phyloP scores from a whole-genome alignment of 1,140 invertebrate species.

The Aplysia californica region DNA sequence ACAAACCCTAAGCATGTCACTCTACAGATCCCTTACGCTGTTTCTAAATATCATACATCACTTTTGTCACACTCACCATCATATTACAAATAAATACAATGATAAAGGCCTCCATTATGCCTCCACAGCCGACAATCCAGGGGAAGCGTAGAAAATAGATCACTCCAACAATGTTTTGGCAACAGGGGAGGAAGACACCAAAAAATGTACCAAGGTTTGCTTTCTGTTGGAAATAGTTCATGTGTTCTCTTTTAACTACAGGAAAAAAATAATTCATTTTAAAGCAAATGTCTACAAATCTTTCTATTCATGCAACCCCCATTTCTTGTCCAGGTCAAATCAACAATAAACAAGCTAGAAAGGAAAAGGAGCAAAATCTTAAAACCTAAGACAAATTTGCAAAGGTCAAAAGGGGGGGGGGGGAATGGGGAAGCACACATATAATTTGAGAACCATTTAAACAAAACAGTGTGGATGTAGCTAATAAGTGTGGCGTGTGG shows the following conservation, averaged over 20 bases:
- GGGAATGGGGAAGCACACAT: no score
- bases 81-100: slow-evolving; percentile 96
- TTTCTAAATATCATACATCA: background rate
- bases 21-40: no score
- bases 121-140: slow-evolving; percentile 99
- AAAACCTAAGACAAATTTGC: no score
- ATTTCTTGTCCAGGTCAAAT: background rate
- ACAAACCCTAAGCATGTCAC: no score
- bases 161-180: slow-evolving; percentile 97
- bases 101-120: slow-evolving; percentile 90
- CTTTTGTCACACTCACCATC: slow-evolving; percentile 77
- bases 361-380: no score
- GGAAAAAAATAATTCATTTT: no score
- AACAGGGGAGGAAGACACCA: slow-evolving; percentile 97
- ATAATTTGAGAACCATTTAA: no score
- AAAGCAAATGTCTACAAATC: background rate
- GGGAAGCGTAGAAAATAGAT: slow-evolving; percentile 98
- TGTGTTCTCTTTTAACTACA: no score
- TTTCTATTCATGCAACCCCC: background rate
- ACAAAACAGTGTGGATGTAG: no score
- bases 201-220: slow-evolving; percentile 91
- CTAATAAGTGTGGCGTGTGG: no score
- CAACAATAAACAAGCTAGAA: no score
- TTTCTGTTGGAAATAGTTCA: slow-evolving; percentile 25
- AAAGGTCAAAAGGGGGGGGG: no score